These are phyloP conservation scores for Halictus quadricinctus DNA, from an alignment of 2,888 invertebrate species.

Conservation along the genomic window DNA sequence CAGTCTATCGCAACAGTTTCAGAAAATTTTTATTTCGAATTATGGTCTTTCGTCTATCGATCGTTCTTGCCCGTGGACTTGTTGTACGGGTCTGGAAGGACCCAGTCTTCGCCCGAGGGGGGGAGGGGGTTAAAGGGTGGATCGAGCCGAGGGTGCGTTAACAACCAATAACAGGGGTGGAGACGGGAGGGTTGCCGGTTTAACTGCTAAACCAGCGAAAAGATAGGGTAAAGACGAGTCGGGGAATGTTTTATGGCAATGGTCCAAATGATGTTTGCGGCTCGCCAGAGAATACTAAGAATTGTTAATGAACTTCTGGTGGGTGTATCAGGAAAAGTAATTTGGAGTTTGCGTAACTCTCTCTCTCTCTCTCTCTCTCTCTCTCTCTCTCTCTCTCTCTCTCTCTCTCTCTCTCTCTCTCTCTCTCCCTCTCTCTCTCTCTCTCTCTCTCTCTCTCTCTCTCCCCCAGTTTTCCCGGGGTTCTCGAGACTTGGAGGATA, in stretches of 20 bases:
- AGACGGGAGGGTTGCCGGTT: conserved; percentile 33
- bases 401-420: no score
- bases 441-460: no score
- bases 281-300: conserved; percentile 38
- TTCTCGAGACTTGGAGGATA: neutral
- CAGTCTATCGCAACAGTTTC: no score
- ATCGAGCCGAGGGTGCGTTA: conserved; percentile 43
- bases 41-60: no score
- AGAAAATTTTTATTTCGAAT: neutral
- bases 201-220: conserved; percentile 57
- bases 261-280: conserved; percentile 49
- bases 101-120: neutral
- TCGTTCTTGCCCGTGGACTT: neutral
- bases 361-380: no score
- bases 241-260: conserved; percentile 50
- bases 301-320: conserved; percentile 46
- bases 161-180: conserved; percentile 53
- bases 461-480: neutral
- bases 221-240: conserved; percentile 35
- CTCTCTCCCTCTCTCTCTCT: neutral
- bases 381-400: neutral
- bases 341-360: conserved; percentile 40
- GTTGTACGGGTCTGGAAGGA: neutral
- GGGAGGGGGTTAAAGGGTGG: conserved; percentile 21
- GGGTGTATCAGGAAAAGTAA: conserved; percentile 32